Base-by-base conservation (phyloP, 2,888 invertebrate species). In the Ceramica pisi region DNA sequence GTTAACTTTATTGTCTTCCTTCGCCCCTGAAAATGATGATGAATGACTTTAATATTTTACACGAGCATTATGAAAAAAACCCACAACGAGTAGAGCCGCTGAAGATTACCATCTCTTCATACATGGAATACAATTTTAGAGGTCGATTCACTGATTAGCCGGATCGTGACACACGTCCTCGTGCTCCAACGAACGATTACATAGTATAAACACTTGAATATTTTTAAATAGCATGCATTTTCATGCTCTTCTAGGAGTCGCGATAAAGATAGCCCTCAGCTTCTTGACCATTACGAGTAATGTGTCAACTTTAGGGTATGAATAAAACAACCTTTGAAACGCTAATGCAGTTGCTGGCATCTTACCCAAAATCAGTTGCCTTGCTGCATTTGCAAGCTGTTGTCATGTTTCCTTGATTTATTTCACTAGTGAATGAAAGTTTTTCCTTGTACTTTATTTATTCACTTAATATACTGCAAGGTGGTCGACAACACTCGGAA, bases 91-190 rank as follows among this genome's bases (percentile, higher is more conserved):
- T 65, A 48, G 16, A 61, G 38, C 31, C 53, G 23, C 41, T 41
- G 38, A 31, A 75, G 86, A 85, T 85, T 79, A 70, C 46, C 69
- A 85, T 85, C 84, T 67, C 55, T 77, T 81, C 67, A 80, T 77
- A 78, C 81, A 81, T 78, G 75, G 75, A 69, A 71, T 66, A 72
- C 73, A 61, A 71, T 83, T 82, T 72, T 71, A 79, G 64, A 85
- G 86, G 86, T 78, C 82, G 84, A 86, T 85, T 69, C 51, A 74
- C 77, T 78, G 84, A 85, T 82, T 82, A 82, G 72, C 75, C 51
- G 64, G 55, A 53, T 78, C 83, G 86, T 80, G 84, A 82, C 75
- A 78, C 61, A 60, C 74, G 78, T 76, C 82, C 82, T 77, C 72
- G 80, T 64, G 62, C 57, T n/a, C 70, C 67, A 82, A 74, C 80